These are phyloP conservation scores for Sialis fuliginosa DNA, from an alignment of 2,888 invertebrate genomes.

Conservation along the genomic window DNA sequence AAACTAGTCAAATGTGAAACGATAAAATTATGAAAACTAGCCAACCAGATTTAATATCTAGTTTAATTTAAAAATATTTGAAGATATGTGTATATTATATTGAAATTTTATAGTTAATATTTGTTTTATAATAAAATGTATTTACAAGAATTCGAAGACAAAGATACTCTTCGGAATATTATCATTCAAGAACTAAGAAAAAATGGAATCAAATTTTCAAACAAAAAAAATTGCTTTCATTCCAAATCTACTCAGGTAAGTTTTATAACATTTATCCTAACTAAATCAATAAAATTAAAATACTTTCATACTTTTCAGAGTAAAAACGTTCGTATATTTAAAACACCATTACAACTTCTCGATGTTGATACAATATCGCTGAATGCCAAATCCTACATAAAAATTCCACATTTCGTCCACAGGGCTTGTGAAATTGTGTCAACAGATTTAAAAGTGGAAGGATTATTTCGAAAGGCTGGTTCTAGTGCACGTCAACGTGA, in stretches of 20 bases:
- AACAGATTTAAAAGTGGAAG: slow-evolving; percentile 55
- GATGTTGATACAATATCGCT: slow-evolving; percentile 37
- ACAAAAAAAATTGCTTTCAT: slow-evolving; percentile 23
- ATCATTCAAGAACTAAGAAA: slow-evolving; percentile 47
- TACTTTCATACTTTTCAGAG: slow-evolving; percentile 13
- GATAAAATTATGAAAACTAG: too few species aligned
- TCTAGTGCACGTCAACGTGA: slow-evolving; percentile 68
- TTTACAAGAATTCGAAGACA: slow-evolving; percentile 33
- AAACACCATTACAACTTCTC: slow-evolving; percentile 30
- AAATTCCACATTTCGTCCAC: slow-evolving; percentile 54
- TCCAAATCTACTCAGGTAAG: background rate
- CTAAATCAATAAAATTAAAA: background rate
- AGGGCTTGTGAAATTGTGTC: slow-evolving; percentile 52
- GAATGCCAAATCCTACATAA: slow-evolving; percentile 48
- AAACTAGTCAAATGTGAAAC: too few species aligned
- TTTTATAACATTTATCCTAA: background rate
- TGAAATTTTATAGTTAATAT: background rate
- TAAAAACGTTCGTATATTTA: slow-evolving; percentile 27
- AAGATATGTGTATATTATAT: too few species aligned
- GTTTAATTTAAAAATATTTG: too few species aligned
- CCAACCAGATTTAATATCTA: too few species aligned
- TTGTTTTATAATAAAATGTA: slow-evolving; percentile 26
- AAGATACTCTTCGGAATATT: slow-evolving; percentile 33
- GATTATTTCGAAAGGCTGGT: slow-evolving; percentile 78
- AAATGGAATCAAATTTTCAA: slow-evolving; percentile 51